phyloP scores from a whole-genome alignment of 2,888 invertebrate species.

The Uropetala carovei region DNA sequence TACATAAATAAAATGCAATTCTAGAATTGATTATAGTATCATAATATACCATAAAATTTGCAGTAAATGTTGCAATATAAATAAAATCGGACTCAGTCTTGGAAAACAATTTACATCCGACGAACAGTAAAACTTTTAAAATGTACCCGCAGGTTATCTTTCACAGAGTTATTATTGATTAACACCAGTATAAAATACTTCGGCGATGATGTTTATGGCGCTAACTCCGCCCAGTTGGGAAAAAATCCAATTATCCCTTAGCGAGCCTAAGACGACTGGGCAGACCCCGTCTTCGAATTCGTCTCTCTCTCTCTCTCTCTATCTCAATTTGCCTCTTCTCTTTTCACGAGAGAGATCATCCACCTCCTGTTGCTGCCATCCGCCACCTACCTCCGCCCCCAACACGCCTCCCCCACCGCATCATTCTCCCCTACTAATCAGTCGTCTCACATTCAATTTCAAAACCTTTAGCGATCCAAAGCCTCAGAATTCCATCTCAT shows the following conservation, averaged over 20 bases:
- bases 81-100: no score
- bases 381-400: background rate
- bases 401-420: background rate
- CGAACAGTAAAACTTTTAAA: background rate
- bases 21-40: no score
- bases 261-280: background rate
- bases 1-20: no score
- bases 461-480: background rate
- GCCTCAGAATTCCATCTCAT: conserved; percentile 25
- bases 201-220: conserved; percentile 12
- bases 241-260: conserved; percentile 44
- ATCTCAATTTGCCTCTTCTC: conserved; percentile 23
- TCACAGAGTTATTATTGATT: conserved; percentile 14
- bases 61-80: no score
- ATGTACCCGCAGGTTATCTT: background rate
- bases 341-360: background rate
- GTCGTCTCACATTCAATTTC: conserved; percentile 40
- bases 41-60: no score
- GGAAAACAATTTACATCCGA: no score
- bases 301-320: background rate
- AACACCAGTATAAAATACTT: background rate
- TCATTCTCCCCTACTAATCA: background rate
- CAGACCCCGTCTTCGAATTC: background rate
- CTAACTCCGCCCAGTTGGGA: conserved; percentile 31
- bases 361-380: background rate